Evolutionary conservation across 2,797 vertebrate species (phyloP).

Genomic region (Hoplostethus mediterraneus): DNA sequence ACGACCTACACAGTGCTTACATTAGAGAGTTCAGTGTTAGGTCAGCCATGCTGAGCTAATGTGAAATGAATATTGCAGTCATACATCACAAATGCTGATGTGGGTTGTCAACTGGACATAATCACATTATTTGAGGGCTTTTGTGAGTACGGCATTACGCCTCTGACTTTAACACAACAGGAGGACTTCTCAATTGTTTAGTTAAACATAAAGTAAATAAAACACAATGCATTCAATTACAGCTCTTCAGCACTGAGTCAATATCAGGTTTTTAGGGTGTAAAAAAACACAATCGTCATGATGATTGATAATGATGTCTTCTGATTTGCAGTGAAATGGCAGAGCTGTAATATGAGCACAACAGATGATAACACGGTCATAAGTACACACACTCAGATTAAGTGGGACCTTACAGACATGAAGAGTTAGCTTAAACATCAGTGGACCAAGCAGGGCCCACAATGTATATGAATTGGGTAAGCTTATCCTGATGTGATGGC

Average conservation of each 20-base stretch:
- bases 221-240: constrained; percentile 23
- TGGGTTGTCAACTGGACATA: constrained; percentile 14
- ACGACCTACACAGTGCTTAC: constrained; percentile 26
- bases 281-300: background rate
- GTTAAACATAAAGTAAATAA: constrained; percentile 24
- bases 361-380: constrained; percentile 16
- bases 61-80: constrained; percentile 21
- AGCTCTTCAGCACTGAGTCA: constrained; percentile 22
- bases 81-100: constrained; percentile 31
- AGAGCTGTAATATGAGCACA: background rate
- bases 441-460: constrained; percentile 6
- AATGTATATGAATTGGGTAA: constrained; percentile 3
- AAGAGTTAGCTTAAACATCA: constrained; percentile 21
- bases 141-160: background rate
- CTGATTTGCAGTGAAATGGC: constrained; percentile 9
- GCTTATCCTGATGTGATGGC: constrained; percentile 1
- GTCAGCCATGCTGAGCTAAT: constrained; percentile 30
- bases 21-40: constrained; percentile 42
- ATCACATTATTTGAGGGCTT: constrained; percentile 8
- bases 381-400: constrained; percentile 24
- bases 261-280: constrained; percentile 13
- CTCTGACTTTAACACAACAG: background rate
- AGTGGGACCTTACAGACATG: background rate
- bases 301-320: background rate
- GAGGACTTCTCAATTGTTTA: constrained; percentile 3